A percentile compares a stretch with the other conserved stretches of the same genome.
Evolutionary conservation across 2,888 invertebrate species (phyloP).

Genomic region (Palloptera scutellata): DNA sequence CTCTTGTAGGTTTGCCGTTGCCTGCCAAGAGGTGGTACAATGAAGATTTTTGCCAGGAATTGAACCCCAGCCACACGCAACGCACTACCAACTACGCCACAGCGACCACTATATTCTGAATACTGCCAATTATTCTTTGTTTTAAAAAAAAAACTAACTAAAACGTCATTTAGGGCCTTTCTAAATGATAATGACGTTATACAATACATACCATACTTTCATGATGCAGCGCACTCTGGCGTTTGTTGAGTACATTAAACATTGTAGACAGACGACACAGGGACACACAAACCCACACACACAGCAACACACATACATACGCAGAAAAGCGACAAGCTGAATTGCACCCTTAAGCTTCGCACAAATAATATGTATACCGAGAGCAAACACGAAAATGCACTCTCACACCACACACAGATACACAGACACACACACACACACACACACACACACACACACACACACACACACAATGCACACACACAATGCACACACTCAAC

Average conservation of each 20-base stretch:
- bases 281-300: slow-evolving; percentile 18
- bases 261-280: slow-evolving; percentile 23
- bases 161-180: too few species aligned
- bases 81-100: too few species aligned
- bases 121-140: too few species aligned
- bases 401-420: background rate
- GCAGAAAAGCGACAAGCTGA: slow-evolving; percentile 3
- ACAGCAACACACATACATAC: slow-evolving; percentile 19
- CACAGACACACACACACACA: background rate
- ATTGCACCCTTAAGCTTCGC: slow-evolving; percentile 27
- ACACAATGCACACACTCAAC: too few species aligned
- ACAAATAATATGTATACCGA: slow-evolving; percentile 18
- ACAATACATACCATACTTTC: too few species aligned
- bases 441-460: slow-evolving; percentile 4
- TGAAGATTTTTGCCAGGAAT: too few species aligned
- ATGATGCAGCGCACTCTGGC: slow-evolving; percentile 19
- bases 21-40: too few species aligned
- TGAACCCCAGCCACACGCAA: too few species aligned
- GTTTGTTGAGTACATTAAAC: slow-evolving; percentile 12
- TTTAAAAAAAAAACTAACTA: too few species aligned
- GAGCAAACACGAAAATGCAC: slow-evolving; percentile 25
- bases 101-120: too few species aligned
- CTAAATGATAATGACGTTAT: too few species aligned
- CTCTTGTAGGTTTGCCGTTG: too few species aligned
- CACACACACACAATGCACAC: background rate